Evolutionary conservation across 1,140 invertebrate genomes (phyloP), one percentile per base, ranked within the genome.

Genomic region (Drosophila asahinai): DNA sequence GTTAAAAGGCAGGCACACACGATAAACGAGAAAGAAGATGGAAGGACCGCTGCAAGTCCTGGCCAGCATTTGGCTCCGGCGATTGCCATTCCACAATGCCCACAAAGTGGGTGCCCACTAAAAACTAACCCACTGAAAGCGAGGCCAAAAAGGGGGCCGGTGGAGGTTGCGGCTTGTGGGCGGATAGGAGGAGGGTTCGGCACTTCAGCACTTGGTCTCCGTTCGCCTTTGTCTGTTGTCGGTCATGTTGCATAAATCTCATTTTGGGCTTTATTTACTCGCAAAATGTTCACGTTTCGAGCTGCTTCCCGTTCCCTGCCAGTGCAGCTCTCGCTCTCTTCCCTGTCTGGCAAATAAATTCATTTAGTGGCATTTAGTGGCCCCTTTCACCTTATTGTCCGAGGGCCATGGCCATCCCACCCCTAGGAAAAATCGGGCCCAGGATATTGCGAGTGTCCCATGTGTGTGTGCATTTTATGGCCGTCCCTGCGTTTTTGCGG

Each of bases 211-310:
- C 86, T 89, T 84, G 84, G 77, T 80, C 80, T 76, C 51, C 52
- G 63, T 3, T 73, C 74, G 74, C 73, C 76, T 77, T 77, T 64
- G 73, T 67, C 43, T 78, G 81, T 87, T 87, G 84, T 87, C 83
- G 86, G 86, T 90, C 86, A 89, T 90, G 86, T 90, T 90, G 86
- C 86, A 90, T 90, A 90, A 90, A 90, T 90, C 86, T 90, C 86
- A 90, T 90, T 90, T 90, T 73, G 77, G 86, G 86, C 82, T 90
- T 90, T 90, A 90, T 90, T 91, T 90, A 90, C 86, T 86, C 81
- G 81, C 86, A 81, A 90, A 90, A 86, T 86, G 75, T 79, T 67
- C 75, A 62, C 86, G 74, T 82, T 86, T 65, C 81, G 75, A 83
- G 58, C 64, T 66, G 47, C n/a, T 27, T 19, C 36, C 33, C 40